Evolutionary conservation across 2,113 vertebrate species (phyloP), one percentile per base, ranked within the genome.

Genomic region (Sylvia atricapilla): DNA sequence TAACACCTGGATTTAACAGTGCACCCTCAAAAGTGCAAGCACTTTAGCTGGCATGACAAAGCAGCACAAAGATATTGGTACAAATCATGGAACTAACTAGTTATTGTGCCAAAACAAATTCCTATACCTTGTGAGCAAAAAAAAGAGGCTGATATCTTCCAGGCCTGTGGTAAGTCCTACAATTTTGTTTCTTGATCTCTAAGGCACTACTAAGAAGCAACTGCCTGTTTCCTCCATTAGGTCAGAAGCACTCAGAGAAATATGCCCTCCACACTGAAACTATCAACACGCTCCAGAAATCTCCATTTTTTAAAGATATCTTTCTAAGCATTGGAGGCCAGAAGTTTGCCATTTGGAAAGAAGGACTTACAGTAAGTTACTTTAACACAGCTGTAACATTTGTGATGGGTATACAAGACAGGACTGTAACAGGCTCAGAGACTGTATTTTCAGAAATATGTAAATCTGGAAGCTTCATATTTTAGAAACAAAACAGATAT

Each of bases 271-370:
- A 99, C 66, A 97, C 98, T 3, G 97, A 98, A 78, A 13, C 83
- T 23, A 98, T 99, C 39, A 98, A 98, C 73, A 99, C 98, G 0
- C 78, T 99, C 12, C 98, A 98, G 91, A 97, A 98, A 56, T 99
- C 99, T 15, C 99, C 99, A 1, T 99, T 99, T 97, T 99, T 99
- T 87, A 97, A 98, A 55, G 98, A 99, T 88, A 97, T 99, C 55
- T 27, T 99, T 93, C 98, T 99, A 93, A 99, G 98, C 2, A 50
- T 98, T 9, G 99, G 98, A 59, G 98, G 98, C 25, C 98, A 95
- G 97, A 98, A 98, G 44, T 98, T 99, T 90, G 98, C 99, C 94
- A 98, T 99, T 97, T 99, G 99, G 99, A 99, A 98, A 92, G 99
- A 99, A 96, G 98, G 97, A 20, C 84, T 98, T 63, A 97, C 93